Evolutionary conservation across 2,797 vertebrate species (phyloP).

Genomic region (Pteropus rufus): DNA sequence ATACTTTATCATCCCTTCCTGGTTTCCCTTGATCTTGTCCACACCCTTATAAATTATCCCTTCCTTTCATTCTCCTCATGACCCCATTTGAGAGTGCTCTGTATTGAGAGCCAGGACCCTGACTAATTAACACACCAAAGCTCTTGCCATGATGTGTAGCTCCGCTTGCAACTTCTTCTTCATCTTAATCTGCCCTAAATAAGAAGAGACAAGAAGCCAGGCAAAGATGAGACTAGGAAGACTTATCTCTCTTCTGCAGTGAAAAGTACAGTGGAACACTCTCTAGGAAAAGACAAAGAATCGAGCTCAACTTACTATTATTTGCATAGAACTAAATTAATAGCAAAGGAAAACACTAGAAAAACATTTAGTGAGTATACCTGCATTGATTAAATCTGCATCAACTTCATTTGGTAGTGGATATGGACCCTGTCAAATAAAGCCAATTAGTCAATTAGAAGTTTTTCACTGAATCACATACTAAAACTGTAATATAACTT

Average conservation of each 20-base stretch:
- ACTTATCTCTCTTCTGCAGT: not conserved
- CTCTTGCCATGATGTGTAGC: not conserved
- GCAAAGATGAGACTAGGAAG: not conserved
- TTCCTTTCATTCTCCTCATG: not conserved
- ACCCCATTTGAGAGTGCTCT: not conserved
- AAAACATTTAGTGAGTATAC: conserved; percentile 79
- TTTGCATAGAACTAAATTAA: not conserved
- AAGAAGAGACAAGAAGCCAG: not conserved
- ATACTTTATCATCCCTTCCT: not conserved
- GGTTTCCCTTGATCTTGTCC: not conserved
- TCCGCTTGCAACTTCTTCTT: not conserved
- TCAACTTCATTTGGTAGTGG: conserved; percentile 92
- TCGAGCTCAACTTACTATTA: not conserved
- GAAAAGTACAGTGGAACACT: not conserved
- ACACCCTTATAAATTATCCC: not conserved
- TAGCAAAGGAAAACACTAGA: not conserved
- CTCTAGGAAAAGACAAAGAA: not conserved
- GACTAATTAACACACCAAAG: not conserved
- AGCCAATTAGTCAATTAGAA: not conserved
- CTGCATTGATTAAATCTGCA: conserved; percentile 97
- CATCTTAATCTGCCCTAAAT: not conserved
- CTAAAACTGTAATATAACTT: not conserved
- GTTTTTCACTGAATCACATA: not conserved
- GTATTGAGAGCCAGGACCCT: not conserved
- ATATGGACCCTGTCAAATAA: conserved; percentile 91